Percentiles rank a stretch among this genome's conserved stretches.
phyloP scores from a whole-genome alignment of 2,888 invertebrate genomes.

The Epinotia nisella region DNA sequence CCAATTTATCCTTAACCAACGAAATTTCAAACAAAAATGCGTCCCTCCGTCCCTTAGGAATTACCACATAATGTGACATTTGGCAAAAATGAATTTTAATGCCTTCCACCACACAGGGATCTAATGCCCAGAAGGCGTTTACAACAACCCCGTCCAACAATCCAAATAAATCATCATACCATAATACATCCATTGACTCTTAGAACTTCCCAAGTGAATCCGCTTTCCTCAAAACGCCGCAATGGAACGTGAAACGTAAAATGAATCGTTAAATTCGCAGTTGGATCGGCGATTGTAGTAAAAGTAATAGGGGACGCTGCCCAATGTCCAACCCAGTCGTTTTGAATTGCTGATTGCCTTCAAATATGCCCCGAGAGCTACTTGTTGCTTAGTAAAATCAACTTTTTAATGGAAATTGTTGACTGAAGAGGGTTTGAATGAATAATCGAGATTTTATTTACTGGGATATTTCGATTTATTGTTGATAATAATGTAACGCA shows the following conservation, averaged over 20 bases:
- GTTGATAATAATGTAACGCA: too few species aligned
- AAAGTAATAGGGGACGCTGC: slow-evolving; percentile 48
- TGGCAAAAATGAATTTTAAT: slow-evolving; percentile 67
- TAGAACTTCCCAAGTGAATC: neutral
- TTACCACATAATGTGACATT: slow-evolving; percentile 60
- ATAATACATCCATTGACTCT: slow-evolving; percentile 8
- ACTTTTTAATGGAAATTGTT: slow-evolving; percentile 63
- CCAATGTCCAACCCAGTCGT: slow-evolving; percentile 56
- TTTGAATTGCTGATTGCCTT: slow-evolving; percentile 67
- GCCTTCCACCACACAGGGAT: slow-evolving; percentile 48
- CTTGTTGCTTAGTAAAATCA: slow-evolving; percentile 62
- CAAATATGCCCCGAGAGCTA: slow-evolving; percentile 57
- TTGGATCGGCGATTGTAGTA: neutral
- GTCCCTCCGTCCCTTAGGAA: slow-evolving; percentile 51
- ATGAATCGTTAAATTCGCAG: neutral
- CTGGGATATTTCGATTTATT: slow-evolving; percentile 48
- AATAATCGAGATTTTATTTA: slow-evolving; percentile 55
- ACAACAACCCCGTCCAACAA: slow-evolving; percentile 4
- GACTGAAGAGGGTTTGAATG: slow-evolving; percentile 59
- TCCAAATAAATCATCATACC: neutral
- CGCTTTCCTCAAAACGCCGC: neutral
- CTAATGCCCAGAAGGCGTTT: slow-evolving; percentile 41
- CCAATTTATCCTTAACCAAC: slow-evolving; percentile 45
- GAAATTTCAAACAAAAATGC: slow-evolving; percentile 50
- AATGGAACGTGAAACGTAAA: neutral